Evolutionary conservation across 2,797 vertebrate genomes (phyloP), one percentile per base, ranked within the genome.

Genomic region (Lophius americanus): DNA sequence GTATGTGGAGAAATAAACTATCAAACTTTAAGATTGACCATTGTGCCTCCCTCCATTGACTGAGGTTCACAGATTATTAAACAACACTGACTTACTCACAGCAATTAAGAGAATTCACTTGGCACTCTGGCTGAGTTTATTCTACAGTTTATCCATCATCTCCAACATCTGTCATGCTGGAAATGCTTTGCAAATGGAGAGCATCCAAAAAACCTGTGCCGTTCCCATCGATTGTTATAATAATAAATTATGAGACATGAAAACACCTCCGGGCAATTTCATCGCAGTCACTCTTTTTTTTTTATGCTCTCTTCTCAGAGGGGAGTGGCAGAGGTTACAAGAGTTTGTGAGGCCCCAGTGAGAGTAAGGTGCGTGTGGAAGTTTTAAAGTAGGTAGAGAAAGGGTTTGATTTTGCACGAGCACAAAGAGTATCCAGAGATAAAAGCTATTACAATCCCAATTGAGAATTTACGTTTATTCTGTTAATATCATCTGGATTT

Each of bases 121-220:
- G 23, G 10, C 13, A 41, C 49, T 43, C 4, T 66, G 41, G 35
- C 58, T 44, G 50, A n/a, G 38, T 53, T 59, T 10, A 44, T 63
- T 75, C 41, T 43, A 33, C 49, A 60, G 32, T 58, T 73, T 70
- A 73, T 59, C 38, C 43, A 73, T 59, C 38, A 41, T 23, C 47
- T 50, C 36, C 23, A 73, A 49, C 60, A 73, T 60, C 51, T 81
- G 70, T 86, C 67, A 83, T 38, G 75, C 81, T 87, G 87, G 82
- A 73, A 78, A 47, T 69, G 64, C 53, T 87, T 82, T 83, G 70
- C 53, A n/a, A 51, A 35, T 81, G 85, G 81, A 87, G 78, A 80
- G 51, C 66, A 70, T 55, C 88, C 85, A 88, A 43, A 43, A 43
- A 43, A 43, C 8, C 42, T 43, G 3, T 43, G 36, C 58, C 50